Conservation (phyloP, 2,797 vertebrate species). For the Cyprinodon diabolis region DNA sequence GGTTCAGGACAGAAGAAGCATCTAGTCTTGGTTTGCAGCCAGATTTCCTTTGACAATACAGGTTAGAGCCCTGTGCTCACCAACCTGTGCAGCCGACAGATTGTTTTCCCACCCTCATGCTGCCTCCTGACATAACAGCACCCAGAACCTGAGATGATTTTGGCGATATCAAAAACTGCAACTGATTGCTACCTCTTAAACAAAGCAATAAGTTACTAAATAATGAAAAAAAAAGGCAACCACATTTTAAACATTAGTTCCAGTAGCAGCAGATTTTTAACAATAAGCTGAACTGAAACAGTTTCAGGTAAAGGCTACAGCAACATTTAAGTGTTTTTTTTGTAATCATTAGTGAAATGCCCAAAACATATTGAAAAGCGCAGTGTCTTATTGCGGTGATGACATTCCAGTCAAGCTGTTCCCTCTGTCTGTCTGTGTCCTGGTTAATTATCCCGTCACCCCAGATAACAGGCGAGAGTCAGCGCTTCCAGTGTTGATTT, state of each 20-base stretch:
- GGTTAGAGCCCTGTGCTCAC: too few relatives aligned
- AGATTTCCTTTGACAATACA: too few relatives aligned
- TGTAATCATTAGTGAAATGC: slow-evolving; percentile 7
- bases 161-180: neutral
- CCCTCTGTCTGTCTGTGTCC: slow-evolving; percentile 72
- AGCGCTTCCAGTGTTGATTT: slow-evolving; percentile 80
- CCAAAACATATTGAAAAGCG: slow-evolving; percentile 17
- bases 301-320: neutral
- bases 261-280: neutral
- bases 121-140: too few relatives aligned
- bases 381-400: slow-evolving; percentile 42
- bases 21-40: too few relatives aligned
- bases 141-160: too few relatives aligned
- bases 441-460: slow-evolving; percentile 82
- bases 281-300: neutral
- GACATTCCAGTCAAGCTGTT: slow-evolving; percentile 64
- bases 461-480: slow-evolving; percentile 70
- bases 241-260: neutral
- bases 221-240: neutral
- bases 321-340: slow-evolving; percentile 1
- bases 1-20: too few relatives aligned
- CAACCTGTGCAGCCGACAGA: too few relatives aligned
- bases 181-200: neutral
- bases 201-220: neutral
- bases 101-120: too few relatives aligned